Base-by-base conservation (phyloP, 2,113 vertebrate species). In the Anarrhichthys ocellatus region DNA sequence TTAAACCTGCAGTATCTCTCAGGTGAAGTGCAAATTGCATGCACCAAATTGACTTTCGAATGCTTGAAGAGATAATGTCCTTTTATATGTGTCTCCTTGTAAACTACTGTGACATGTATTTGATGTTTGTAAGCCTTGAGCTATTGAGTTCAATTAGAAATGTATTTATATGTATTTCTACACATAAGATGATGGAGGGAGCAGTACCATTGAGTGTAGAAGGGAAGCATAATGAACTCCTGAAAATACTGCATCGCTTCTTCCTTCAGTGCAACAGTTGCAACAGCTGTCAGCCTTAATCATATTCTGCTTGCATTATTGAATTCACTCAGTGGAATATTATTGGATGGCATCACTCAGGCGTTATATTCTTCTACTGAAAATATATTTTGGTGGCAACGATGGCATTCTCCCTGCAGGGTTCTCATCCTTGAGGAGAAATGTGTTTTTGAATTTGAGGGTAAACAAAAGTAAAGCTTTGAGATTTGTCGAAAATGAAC, bases 1-100 rank as follows among this genome's bases (percentile, higher is more conserved):
- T 63, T 7, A 76, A 78, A 87, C 69, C 73, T 76, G 65, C 22
- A 69, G 20, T 76, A 61, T 70, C 66, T 73, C 1, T 22, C 10
- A 52, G 4, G 5, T 22, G 67, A 77, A 69, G 40, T 34, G 59
- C 17, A 79, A 73, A 82, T n/a, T 86, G 54, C n/a, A 73, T 48
- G 42, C 0, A 3, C 7, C 68, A 78, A 77, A 70, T 62, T 42
- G 59, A 32, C 61, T 72, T 66, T 54, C 15, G 50, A 80, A 71
- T 64, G 44, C 74, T 59, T 73, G 24, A 42, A 58, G 36, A 63
- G 11, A 63, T 71, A 70, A 73, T 59, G 36, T 78, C 40, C 54
- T 18, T 32, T 17, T 44, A 69, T 18, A 44, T 7, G n/a, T 0
- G 11, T 71, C 67, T 34, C 11, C 50, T 63, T 56, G 9, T 36